These are phyloP conservation scores for Neotoxoptera formosana DNA, from an alignment of 1,140 invertebrate genomes.

Conservation along the genomic window DNA sequence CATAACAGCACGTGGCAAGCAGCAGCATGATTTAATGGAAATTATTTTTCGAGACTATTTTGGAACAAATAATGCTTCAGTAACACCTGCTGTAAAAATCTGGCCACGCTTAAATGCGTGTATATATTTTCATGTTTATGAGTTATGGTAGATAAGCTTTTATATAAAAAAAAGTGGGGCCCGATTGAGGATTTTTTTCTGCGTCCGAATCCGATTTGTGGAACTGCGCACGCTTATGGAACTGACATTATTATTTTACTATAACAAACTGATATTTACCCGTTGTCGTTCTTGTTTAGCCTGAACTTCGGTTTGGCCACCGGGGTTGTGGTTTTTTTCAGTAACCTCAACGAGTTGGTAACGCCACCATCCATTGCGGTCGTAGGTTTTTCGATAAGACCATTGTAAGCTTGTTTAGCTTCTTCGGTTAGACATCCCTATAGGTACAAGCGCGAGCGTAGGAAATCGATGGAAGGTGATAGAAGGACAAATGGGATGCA, in stretches of 20 bases:
- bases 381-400: constrained; percentile 78
- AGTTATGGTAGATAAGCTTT: neutral
- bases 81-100: too few relatives aligned
- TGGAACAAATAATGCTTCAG: too few relatives aligned
- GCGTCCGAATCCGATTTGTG: neutral
- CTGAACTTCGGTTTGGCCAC: constrained; percentile 67
- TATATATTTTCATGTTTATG: neutral
- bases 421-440: constrained; percentile 81
- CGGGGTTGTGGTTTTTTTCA: constrained; percentile 68
- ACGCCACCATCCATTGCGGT: neutral
- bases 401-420: constrained; percentile 89
- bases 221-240: neutral
- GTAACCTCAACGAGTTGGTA: constrained; percentile 72
- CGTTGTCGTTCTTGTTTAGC: constrained; percentile 40
- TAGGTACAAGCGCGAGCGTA: constrained; percentile 50
- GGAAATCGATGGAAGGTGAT: constrained; percentile 62
- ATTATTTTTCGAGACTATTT: too few relatives aligned
- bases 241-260: neutral
- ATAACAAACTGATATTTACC: constrained; percentile 32
- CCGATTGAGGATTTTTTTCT: neutral
- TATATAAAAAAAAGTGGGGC: neutral
- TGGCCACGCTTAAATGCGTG: too few relatives aligned
- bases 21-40: too few relatives aligned
- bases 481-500: constrained; percentile 64
- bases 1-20: too few relatives aligned